Evolutionary conservation across 2,888 invertebrate species (phyloP).

Genomic region (Schizaphis graminum): DNA sequence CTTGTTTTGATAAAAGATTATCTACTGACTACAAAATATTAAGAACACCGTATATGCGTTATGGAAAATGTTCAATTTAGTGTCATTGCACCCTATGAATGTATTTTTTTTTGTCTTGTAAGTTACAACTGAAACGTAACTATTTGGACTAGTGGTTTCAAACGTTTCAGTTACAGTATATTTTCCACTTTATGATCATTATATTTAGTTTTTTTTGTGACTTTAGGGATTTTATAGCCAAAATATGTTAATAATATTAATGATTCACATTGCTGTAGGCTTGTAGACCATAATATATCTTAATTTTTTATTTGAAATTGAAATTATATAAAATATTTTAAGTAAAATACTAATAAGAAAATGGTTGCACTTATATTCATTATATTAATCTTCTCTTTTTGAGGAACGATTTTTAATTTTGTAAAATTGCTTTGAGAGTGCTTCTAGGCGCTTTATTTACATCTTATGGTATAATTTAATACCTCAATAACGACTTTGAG

Average conservation of each 20-base stretch:
- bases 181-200: not conserved
- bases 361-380: not conserved
- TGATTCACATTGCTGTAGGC: not conserved
- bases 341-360: not conserved
- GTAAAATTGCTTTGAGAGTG: not conserved
- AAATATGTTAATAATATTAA: not conserved
- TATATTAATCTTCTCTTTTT: not conserved
- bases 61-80: not conserved
- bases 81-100: no score
- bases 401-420: not conserved
- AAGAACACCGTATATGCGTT: not conserved
- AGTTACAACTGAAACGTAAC: slow-evolving; percentile 3
- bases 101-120: not conserved
- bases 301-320: not conserved
- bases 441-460: not conserved
- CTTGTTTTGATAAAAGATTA: not conserved
- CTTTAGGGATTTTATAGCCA: not conserved
- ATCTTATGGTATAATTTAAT: not conserved
- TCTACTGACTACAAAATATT: not conserved
- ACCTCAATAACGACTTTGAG: not conserved
- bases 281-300: not conserved
- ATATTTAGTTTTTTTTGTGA: not conserved
- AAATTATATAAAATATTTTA: not conserved
- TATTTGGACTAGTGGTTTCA: not conserved
- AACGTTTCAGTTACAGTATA: not conserved